These are phyloP conservation scores for Cassiopea andromeda DNA, from an alignment of 30 jellyfish, hydroid and myxozoan genomes.

Conservation along the genomic window DNA sequence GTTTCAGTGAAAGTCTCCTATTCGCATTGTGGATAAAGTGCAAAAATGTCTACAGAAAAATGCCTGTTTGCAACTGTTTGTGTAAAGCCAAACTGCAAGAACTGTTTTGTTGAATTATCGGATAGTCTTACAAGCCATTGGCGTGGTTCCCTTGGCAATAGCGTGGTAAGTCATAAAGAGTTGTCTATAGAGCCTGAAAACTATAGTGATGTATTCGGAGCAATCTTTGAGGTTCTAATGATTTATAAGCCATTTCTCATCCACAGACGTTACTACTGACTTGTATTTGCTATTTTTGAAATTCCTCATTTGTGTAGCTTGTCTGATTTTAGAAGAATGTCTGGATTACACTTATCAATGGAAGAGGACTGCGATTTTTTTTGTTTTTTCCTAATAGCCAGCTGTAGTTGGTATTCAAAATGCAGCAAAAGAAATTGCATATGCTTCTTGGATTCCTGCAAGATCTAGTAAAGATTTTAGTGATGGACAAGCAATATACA, in stretches of 20 bases:
- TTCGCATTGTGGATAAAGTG: background rate
- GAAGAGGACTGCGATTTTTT: too few species aligned
- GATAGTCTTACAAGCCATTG: constrained; percentile 36
- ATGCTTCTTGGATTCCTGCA: constrained; percentile 40
- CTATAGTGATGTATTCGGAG: too few species aligned
- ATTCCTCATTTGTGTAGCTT: too few species aligned
- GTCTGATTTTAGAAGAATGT: too few species aligned
- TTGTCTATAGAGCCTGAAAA: too few species aligned
- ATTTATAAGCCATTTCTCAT: too few species aligned
- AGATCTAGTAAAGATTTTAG: background rate
- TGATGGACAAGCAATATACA: background rate
- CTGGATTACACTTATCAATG: too few species aligned
- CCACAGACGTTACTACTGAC: too few species aligned
- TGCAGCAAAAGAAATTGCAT: background rate
- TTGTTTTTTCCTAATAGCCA: constrained; percentile 29
- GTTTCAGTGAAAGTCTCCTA: background rate
- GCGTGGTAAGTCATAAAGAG: constrained; percentile 14
- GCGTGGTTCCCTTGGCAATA: background rate
- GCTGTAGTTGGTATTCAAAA: constrained; percentile 13
- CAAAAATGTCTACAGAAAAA: constrained; percentile 41
- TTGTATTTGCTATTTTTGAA: too few species aligned
- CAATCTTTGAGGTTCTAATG: too few species aligned
- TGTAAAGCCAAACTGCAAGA: constrained; percentile 50
- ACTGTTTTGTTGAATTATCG: constrained; percentile 61
- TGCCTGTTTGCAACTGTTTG: constrained; percentile 36